Conservation (phyloP, 2,113 vertebrate genomes). For the Lophius piscatorius region DNA sequence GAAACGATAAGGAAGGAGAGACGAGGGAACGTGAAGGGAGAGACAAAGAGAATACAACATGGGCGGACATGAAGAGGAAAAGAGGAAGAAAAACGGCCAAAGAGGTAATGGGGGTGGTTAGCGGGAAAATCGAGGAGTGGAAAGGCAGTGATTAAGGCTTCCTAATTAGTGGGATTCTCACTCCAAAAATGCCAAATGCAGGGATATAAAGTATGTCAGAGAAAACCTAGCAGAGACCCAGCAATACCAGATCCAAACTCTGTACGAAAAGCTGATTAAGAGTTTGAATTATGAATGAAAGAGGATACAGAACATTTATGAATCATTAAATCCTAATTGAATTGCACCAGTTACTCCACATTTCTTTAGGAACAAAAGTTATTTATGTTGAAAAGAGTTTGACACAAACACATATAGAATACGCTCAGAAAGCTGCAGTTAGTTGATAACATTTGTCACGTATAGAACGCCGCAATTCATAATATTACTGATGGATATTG, state of each 20-base stretch:
- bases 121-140: constrained; percentile 32
- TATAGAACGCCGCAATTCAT: neutral
- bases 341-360: neutral
- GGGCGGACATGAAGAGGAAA: neutral
- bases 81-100: neutral
- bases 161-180: constrained; percentile 69
- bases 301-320: neutral
- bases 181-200: constrained; percentile 34
- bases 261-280: constrained; percentile 21
- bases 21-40: constrained; percentile 10
- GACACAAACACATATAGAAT: neutral
- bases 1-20: constrained; percentile 16
- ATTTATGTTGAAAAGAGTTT: neutral
- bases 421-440: neutral
- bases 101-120: constrained; percentile 43
- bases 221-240: constrained; percentile 22
- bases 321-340: constrained; percentile 14
- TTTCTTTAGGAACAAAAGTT: neutral
- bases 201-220: constrained; percentile 27
- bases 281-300: constrained; percentile 16
- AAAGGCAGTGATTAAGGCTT: constrained; percentile 57
- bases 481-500: neutral
- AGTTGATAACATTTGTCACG: neutral
- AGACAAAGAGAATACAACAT: constrained; percentile 18
- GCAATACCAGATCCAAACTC: constrained; percentile 21